A percentile compares a stretch with the other conserved stretches of the same genome.
These are phyloP conservation scores for Haliclona indistincta DNA, from an alignment of 37 sponge, comb jelly and placozoan genomes.

Conservation along the genomic window DNA sequence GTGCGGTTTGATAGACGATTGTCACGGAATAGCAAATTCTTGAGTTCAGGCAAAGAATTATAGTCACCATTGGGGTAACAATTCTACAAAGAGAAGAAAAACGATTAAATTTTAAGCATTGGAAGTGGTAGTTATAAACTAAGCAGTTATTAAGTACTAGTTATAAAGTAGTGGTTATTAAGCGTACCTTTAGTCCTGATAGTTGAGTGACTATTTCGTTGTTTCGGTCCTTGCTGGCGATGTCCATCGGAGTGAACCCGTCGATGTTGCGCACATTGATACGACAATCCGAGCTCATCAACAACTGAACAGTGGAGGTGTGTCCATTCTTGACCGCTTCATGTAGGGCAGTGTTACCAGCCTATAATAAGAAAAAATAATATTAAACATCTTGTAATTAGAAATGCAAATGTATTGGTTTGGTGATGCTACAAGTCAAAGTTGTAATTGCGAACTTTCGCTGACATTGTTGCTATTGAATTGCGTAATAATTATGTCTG, in stretches of 20 bases:
- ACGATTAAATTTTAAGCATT: background rate
- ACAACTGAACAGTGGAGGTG: slow-evolving; percentile 32
- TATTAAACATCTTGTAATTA: too few species aligned
- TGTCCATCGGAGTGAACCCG: slow-evolving; percentile 61
- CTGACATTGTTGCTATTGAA: too few species aligned
- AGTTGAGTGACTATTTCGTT: slow-evolving; percentile 54
- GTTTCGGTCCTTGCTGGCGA: slow-evolving; percentile 44
- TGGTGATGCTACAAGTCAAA: background rate
- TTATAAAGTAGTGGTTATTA: background rate
- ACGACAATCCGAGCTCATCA: slow-evolving; percentile 64
- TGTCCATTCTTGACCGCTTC: slow-evolving; percentile 41
- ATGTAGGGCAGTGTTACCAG: slow-evolving; percentile 72
- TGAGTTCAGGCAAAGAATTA: slow-evolving; percentile 32
- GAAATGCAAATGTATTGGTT: background rate
- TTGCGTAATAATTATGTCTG: too few species aligned
- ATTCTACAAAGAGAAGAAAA: slow-evolving; percentile 2
- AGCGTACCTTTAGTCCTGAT: slow-evolving; percentile 55
- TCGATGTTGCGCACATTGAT: slow-evolving; percentile 52
- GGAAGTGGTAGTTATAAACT: background rate
- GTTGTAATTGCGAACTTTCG: too few species aligned
- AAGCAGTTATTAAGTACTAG: background rate
- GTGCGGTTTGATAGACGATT: slow-evolving; percentile 30
- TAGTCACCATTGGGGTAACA: slow-evolving; percentile 40
- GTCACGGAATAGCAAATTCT: slow-evolving; percentile 50
- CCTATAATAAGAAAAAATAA: slow-evolving; percentile 8